Evolutionary conservation across 1,140 invertebrate species (phyloP), one percentile per base, ranked within the genome.

Genomic region (Zaprionus kolodkinae): DNA sequence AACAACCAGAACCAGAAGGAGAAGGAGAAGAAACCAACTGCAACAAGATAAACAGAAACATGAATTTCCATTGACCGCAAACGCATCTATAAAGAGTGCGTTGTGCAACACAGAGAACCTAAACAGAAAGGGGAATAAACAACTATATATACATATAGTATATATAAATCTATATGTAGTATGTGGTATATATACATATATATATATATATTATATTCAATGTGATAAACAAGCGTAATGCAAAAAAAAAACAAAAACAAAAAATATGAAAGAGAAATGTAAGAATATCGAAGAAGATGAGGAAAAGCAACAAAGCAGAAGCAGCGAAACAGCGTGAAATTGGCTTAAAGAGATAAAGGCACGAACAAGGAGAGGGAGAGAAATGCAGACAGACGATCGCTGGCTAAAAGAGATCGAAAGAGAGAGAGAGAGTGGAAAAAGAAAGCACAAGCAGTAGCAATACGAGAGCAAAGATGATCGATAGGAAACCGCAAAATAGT

Each of bases 191-290:
- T 72, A 75, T 79, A 78, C 38, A 78, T 65, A 72, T 71, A 70
- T 64, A 76, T 60, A 78, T 76, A 72, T 71, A 70, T 70, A 76
- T 65, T 87, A 82, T 88, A 83, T 83, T 87, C 79, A 88, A 88
- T 88, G 84, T 88, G 84, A 88, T 88, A 88, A 88, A 88, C 70
- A 87, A 77, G 84, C 81, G 85, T 88, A 73, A 89, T 84, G 80
- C 80, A 79, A 78, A 76, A 73, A 79, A 78, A 76, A 73, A 83
- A 87, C 61, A 70, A 78, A 27, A 72, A 63, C 50, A 66, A 62
- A 67, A 68, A 30, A 56, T 56, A 43, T 54, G 40, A 40, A 40
- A 50, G 38, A 17, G 27, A 63, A 48, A 55, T 59, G 21, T 59
- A 59, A 72, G 55, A 38, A 60, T 48, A 67, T 62, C 40, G 56